Conservation (phyloP, 2,113 vertebrate genomes). For the Ellobius talpinus region DNA sequence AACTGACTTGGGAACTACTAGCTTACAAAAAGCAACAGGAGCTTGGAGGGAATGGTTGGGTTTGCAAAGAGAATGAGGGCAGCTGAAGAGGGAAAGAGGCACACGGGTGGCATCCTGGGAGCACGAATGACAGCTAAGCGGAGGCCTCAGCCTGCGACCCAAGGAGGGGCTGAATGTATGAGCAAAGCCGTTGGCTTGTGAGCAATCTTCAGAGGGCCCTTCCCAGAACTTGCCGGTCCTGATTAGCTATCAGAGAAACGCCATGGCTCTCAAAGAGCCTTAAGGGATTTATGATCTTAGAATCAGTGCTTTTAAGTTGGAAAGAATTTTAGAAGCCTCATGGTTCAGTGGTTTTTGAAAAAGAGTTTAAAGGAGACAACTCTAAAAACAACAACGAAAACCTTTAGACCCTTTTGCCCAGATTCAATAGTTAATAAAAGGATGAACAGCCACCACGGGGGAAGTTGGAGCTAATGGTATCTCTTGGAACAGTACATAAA, state of each 20-base stretch:
- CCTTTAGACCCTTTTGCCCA: background rate
- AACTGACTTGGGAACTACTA: background rate
- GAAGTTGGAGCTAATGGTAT: background rate
- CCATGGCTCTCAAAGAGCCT: constrained; percentile 47
- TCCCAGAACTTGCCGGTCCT: background rate
- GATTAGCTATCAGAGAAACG: constrained; percentile 24
- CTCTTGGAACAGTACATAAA: background rate
- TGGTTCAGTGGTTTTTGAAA: constrained; percentile 45
- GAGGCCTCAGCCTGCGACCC: background rate
- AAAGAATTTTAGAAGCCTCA: constrained; percentile 65
- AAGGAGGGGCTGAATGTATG: rapidly evolving
- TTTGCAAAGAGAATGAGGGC: background rate
- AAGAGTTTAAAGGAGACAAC: constrained; percentile 29
- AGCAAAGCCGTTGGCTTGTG: background rate
- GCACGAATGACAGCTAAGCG: rapidly evolving
- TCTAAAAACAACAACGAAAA: background rate
- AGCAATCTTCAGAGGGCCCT: background rate
- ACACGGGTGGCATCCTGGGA: background rate
- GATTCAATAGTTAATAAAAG: background rate
- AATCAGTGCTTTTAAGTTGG: constrained; percentile 43
- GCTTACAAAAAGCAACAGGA: background rate
- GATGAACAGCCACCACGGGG: background rate
- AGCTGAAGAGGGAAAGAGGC: background rate
- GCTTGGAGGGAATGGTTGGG: background rate
- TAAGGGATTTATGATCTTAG: constrained; percentile 58